Evolutionary conservation across 2,888 invertebrate species (phyloP).

Genomic region (Yponomeuta evonymella): DNA sequence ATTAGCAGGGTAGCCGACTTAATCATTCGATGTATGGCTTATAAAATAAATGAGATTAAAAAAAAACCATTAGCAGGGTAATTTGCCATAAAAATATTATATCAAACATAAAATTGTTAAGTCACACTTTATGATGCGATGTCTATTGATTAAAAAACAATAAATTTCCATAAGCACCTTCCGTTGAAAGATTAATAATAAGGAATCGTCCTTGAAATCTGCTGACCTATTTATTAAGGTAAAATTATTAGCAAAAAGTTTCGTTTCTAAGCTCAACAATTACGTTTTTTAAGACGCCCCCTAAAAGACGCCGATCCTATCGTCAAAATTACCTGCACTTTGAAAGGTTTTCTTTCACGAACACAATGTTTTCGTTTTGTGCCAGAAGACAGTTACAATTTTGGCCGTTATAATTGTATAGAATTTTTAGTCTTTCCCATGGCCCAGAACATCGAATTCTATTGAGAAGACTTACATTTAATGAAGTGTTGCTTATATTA

Average conservation of each 20-base stretch:
- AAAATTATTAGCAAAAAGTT: conserved; percentile 38
- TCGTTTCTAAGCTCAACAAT: conserved; percentile 50
- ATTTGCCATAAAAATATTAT: conserved; percentile 26
- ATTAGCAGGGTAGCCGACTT: not conserved
- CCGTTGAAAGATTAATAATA: conserved; percentile 63
- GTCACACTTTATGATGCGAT: conserved; percentile 35
- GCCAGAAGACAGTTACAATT: conserved; percentile 70
- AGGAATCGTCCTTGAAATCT: conserved; percentile 40
- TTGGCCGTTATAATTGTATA: conserved; percentile 76
- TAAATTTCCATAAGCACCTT: conserved; percentile 54
- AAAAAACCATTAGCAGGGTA: not conserved
- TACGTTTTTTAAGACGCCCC: conserved; percentile 45
- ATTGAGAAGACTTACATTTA: conserved; percentile 31
- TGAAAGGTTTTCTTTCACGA: conserved; percentile 51
- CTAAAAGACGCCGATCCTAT: conserved; percentile 46
- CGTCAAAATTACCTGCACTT: conserved; percentile 70
- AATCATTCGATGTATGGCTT: too few relatives aligned
- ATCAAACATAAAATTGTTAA: conserved; percentile 28
- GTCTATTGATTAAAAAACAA: conserved; percentile 62
- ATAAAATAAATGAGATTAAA: too few relatives aligned
- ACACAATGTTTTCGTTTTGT: conserved; percentile 58
- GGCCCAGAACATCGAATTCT: conserved; percentile 34
- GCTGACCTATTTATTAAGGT: conserved; percentile 71
- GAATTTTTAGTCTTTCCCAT: conserved; percentile 57
- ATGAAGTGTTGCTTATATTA: not conserved